A percentile compares a stretch with the other conserved stretches of the same genome.
These are phyloP conservation scores for Amblyteles armatorius DNA, from an alignment of 2,888 invertebrate species.

Conservation along the genomic window DNA sequence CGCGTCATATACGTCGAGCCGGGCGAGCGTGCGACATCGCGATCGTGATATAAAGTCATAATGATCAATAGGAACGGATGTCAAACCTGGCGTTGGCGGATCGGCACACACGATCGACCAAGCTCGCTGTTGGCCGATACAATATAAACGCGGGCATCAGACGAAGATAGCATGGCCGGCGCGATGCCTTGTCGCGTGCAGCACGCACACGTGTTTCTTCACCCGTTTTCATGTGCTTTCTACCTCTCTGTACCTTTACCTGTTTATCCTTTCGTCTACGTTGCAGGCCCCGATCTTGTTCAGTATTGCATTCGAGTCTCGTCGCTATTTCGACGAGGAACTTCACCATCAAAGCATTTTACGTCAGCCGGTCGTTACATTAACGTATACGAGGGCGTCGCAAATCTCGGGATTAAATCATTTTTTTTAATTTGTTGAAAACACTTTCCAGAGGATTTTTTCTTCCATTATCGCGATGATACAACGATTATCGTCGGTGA, in stretches of 20 bases:
- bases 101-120: slow-evolving; percentile 35
- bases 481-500: no score
- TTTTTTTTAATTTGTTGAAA: no score
- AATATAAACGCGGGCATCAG: slow-evolving; percentile 28
- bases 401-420: slow-evolving; percentile 3
- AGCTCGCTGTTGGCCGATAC: slow-evolving; percentile 35
- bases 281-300: slow-evolving; percentile 1
- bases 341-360: slow-evolving; percentile 63
- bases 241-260: slow-evolving; percentile 27
- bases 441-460: no score
- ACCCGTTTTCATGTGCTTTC: slow-evolving; percentile 37
- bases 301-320: slow-evolving; percentile 31
- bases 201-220: slow-evolving; percentile 67
- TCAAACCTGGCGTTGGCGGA: slow-evolving; percentile 63
- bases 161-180: slow-evolving; percentile 58
- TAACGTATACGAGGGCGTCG: slow-evolving; percentile 23
- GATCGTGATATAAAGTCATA: slow-evolving; percentile 65
- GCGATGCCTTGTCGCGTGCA: slow-evolving; percentile 65
- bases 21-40: slow-evolving; percentile 57
- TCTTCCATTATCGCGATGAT: no score
- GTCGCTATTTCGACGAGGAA: slow-evolving; percentile 45
- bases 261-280: slow-evolving; percentile 15
- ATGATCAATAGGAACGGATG: slow-evolving; percentile 67
- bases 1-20: not conserved
- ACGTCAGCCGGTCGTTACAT: slow-evolving; percentile 22